Evolutionary conservation across 2,113 vertebrate genomes (phyloP).

Genomic region (Acrocephalus kingi): DNA sequence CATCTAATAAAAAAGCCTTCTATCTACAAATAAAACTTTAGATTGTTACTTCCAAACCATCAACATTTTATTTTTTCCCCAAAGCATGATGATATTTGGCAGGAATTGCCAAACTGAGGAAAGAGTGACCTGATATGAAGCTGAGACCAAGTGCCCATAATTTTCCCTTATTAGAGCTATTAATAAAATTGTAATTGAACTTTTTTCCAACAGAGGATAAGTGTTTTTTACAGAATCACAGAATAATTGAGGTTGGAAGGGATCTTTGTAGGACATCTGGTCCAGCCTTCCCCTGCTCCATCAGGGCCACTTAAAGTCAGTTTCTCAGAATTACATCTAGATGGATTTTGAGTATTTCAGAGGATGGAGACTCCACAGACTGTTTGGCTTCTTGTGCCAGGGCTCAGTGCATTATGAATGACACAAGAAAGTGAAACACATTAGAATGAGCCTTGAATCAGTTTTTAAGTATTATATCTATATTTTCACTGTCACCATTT

Average conservation of each 20-base stretch:
- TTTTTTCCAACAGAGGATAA: not conserved
- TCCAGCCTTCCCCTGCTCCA: accelerated
- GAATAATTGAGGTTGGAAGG: not conserved
- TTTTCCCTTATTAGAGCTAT: not conserved
- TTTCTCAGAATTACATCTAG: not conserved
- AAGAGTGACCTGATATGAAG: not conserved
- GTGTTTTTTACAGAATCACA: not conserved
- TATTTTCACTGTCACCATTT: not conserved
- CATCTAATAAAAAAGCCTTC: not conserved
- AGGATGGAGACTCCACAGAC: not conserved
- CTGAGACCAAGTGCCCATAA: not conserved
- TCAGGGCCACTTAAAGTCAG: not conserved
- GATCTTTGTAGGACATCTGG: not conserved
- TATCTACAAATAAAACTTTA: not conserved
- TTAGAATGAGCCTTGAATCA: not conserved
- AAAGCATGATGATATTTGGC: not conserved
- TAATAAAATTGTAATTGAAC: not conserved
- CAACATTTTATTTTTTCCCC: not conserved
- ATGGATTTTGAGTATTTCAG: not conserved
- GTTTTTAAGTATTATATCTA: not conserved
- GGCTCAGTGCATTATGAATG: not conserved
- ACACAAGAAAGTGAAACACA: not conserved
- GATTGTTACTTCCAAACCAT: not conserved
- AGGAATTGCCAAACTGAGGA: not conserved
- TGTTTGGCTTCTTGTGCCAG: not conserved